Evolutionary conservation across 1,140 invertebrate genomes (phyloP), one percentile per base, ranked within the genome.

Genomic region (Drosophila lini): DNA sequence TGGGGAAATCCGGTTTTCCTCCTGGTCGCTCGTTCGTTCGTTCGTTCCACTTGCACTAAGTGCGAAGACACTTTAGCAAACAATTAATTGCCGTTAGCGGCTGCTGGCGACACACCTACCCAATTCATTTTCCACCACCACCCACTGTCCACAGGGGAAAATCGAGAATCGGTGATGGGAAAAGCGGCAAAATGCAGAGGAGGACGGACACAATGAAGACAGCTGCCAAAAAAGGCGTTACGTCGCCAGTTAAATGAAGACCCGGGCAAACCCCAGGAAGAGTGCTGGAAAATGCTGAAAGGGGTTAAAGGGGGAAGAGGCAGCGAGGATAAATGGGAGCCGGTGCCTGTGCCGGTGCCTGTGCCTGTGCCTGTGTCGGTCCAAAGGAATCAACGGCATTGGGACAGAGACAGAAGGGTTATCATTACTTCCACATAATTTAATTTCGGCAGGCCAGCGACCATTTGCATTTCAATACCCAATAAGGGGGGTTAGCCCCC

Each of bases 351-450:
- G 59, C 19, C 19, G 19, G 19, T 19, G 19, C 19, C 19, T 0
- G 19, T 19, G 42, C 45, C 16, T 8, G 47, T 52, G 76, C 53
- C 61, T 31, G 59, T 63, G 50, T n/a, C 47, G 15, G 28, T 38
- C 52, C 52, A 25, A 55, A n/a, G 34, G 52, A 55, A 55, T 38
- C 52, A 55, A 55, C 31, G 55, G 62, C 61, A 50, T 41, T 50
- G 45, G 74, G 61, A 68, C 78, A 81, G 80, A 82, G 58, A 81
- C 83, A 81, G 80, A 85, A 80, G 79, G 89, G 89, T 91, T 91
- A 91, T 91, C 89, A 91, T 91, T 91, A 91, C 83, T 91, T 91
- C 89, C 89, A 91, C 89, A 89, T 91, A 91, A 91, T 91, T 91
- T 91, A 91, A 91, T 91, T 91, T 91, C 74, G 75, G 78, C 75